Percentiles rank a stretch among this genome's conserved stretches.
These are phyloP conservation scores for Cettia cetti DNA, from an alignment of 2,113 vertebrate genomes.

Conservation along the genomic window DNA sequence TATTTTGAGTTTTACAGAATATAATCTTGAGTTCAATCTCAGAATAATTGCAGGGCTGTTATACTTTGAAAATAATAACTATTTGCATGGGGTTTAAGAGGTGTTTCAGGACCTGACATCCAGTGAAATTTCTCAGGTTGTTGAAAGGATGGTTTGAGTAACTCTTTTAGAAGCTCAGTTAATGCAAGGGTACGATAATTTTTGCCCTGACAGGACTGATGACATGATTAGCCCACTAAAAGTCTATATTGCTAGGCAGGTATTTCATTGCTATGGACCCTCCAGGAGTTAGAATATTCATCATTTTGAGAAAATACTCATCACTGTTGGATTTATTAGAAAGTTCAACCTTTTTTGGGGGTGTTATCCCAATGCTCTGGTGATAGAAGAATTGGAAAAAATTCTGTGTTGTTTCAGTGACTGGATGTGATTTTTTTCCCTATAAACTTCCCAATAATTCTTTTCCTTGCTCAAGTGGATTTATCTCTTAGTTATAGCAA, in stretches of 20 bases:
- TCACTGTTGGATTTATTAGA: background rate
- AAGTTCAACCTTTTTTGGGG: accelerated
- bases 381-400: background rate
- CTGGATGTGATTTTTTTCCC: background rate
- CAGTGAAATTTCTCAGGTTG: background rate
- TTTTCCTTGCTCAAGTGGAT: background rate
- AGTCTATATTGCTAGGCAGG: background rate
- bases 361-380: background rate
- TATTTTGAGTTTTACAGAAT: background rate
- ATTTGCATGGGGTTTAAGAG: background rate
- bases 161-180: background rate
- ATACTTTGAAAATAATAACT: background rate
- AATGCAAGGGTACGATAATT: background rate
- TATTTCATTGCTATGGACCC: background rate
- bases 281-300: background rate
- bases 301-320: background rate
- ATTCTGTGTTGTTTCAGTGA: background rate
- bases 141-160: background rate
- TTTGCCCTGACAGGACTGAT: background rate
- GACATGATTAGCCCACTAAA: background rate
- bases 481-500: background rate
- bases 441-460: background rate
- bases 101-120: background rate
- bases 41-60: background rate
- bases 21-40: background rate